Percentiles rank a stretch among this genome's conserved stretches.
Evolutionary conservation across 2,797 vertebrate genomes (phyloP).

Genomic region (Rhyacichthys aspro): DNA sequence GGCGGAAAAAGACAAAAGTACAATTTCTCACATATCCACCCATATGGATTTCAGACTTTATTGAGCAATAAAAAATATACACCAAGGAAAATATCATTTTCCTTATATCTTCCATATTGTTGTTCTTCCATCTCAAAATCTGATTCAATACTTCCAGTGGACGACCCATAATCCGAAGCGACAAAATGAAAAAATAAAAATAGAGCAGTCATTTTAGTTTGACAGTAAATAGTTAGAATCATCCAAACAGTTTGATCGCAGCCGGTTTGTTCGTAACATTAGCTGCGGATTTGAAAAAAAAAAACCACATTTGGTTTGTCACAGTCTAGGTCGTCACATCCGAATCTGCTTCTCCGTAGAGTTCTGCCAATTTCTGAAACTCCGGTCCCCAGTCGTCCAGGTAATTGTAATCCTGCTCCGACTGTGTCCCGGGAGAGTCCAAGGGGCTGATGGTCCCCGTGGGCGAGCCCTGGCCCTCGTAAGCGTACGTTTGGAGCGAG

Average conservation of each 20-base stretch:
- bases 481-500: conserved; percentile 97
- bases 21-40: conserved; percentile 83
- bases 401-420: conserved; percentile 93
- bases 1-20: conserved; percentile 63
- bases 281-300: conserved; percentile 40
- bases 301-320: conserved; percentile 60
- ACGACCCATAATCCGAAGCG: conserved; percentile 83
- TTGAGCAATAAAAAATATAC: conserved; percentile 98
- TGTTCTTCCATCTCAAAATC: conserved; percentile 81
- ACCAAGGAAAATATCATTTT: conserved; percentile 90
- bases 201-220: conserved; percentile 85
- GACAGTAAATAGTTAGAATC: conserved; percentile 80
- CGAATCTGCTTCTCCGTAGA: conserved; percentile 89
- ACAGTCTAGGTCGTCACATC: conserved; percentile 89
- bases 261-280: conserved; percentile 60
- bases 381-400: conserved; percentile 95
- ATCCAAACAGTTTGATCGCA: conserved; percentile 77
- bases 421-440: conserved; percentile 87
- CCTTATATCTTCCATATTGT: conserved; percentile 77
- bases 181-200: conserved; percentile 72
- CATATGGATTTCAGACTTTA: conserved; percentile 91
- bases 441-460: conserved; percentile 93
- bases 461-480: conserved; percentile 93
- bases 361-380: conserved; percentile 95
- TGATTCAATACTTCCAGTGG: conserved; percentile 75